A percentile compares a stretch with the other conserved stretches of the same genome.
These are phyloP conservation scores for Nesogale talazaci DNA, from an alignment of 2,113 vertebrate species.

Conservation along the genomic window DNA sequence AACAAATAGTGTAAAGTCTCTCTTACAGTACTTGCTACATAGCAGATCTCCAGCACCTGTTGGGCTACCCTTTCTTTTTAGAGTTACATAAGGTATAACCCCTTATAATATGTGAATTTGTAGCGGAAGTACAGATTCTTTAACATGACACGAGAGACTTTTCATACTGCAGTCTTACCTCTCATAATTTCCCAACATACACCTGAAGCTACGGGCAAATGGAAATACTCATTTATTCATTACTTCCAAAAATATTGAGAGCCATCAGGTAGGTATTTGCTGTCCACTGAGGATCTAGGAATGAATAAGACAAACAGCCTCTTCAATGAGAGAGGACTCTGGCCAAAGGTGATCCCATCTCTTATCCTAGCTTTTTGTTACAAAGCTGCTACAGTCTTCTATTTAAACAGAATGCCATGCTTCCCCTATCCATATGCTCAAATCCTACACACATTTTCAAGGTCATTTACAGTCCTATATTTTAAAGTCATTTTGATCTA, in stretches of 20 bases:
- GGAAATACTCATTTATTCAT: background rate
- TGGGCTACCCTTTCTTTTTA: background rate
- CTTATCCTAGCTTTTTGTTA: too few species aligned
- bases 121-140: background rate
- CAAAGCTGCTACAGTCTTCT: background rate
- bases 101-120: background rate
- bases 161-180: background rate
- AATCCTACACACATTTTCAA: background rate
- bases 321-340: background rate
- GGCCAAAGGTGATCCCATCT: background rate
- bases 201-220: background rate
- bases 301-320: background rate
- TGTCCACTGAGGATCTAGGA: background rate
- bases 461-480: slow-evolving; percentile 54
- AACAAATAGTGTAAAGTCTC: background rate
- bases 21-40: background rate
- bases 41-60: background rate
- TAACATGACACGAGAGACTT: background rate
- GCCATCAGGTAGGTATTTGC: too few species aligned
- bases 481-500: slow-evolving; percentile 4
- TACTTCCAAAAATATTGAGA: slow-evolving; percentile 19
- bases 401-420: background rate
- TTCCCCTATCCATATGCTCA: slow-evolving; percentile 2
- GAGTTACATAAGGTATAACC: background rate
- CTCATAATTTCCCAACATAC: background rate